Percentiles rank a stretch among this genome's conserved stretches.
These are phyloP conservation scores for Eulithis testata DNA, from an alignment of 2,888 invertebrate species.

Conservation along the genomic window DNA sequence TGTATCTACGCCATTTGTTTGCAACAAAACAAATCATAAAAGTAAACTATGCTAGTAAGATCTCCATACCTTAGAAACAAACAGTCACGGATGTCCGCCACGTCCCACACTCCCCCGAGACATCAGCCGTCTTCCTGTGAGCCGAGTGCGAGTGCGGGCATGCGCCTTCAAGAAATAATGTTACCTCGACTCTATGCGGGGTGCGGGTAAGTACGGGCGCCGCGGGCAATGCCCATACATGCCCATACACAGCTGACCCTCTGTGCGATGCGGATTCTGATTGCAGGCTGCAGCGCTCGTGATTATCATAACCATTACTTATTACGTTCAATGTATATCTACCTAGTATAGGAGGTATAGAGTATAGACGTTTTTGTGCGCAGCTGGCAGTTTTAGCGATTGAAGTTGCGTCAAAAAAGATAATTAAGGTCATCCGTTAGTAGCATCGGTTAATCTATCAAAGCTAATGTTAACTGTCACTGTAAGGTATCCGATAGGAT, in stretches of 20 bases:
- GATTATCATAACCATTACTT: conserved; percentile 6
- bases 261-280: conserved; percentile 13
- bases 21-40: no score
- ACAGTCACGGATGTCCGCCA: conserved; percentile 8
- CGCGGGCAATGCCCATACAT: conserved; percentile 14
- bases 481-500: no score
- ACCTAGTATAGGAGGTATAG: no score
- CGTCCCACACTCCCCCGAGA: conserved; percentile 12
- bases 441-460: no score
- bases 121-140: conserved; percentile 11
- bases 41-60: neutral
- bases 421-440: neutral
- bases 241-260: conserved; percentile 15
- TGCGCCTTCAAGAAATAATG: neutral
- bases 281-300: conserved; percentile 10
- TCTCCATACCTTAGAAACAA: neutral
- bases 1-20: no score
- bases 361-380: neutral
- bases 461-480: no score
- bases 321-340: neutral
- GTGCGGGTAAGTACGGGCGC: neutral
- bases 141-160: neutral
- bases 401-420: no score
- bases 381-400: neutral
- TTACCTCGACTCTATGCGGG: no score